A percentile compares a stretch with the other conserved stretches of the same genome.
These are phyloP conservation scores for Brachystomella parvula DNA, from an alignment of 1,140 invertebrate genomes.

Conservation along the genomic window DNA sequence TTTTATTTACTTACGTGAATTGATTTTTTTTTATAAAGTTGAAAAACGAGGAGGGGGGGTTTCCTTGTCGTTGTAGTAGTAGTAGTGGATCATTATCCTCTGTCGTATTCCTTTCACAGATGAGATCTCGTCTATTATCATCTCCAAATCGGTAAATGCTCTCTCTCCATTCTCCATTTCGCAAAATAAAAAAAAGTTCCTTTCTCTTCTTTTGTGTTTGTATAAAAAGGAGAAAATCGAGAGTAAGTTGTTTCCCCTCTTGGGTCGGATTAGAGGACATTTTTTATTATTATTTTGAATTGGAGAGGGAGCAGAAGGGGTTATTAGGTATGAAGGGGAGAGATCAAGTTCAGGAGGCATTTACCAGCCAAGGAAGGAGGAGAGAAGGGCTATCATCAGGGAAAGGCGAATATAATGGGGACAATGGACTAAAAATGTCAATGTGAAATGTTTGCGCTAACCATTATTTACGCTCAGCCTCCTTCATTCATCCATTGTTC, in stretches of 20 bases:
- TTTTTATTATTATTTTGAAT: constrained; percentile 7
- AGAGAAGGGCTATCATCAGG: background rate
- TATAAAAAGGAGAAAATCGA: background rate
- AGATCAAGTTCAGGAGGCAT: constrained; percentile 12
- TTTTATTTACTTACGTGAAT: background rate
- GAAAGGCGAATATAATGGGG: too few species aligned
- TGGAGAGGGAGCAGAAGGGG: constrained; percentile 3
- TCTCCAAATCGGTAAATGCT: constrained; percentile 8
- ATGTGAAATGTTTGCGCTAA: constrained; percentile 6
- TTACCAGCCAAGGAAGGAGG: constrained; percentile 7
- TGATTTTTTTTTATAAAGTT: constrained; percentile 4
- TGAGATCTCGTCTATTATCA: background rate
- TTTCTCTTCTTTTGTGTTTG: background rate
- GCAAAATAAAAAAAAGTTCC: too few species aligned
- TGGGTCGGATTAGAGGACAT: background rate
- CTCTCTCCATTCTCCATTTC: background rate
- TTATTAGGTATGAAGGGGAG: background rate
- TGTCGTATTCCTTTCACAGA: background rate
- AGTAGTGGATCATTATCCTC: constrained; percentile 3
- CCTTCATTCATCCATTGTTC: too few species aligned
- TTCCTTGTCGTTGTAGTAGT: background rate
- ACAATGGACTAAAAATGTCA: constrained; percentile 12
- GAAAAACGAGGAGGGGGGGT: background rate
- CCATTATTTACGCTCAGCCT: constrained; percentile 8
- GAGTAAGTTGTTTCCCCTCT: background rate